Evolutionary conservation across 2,113 vertebrate genomes (phyloP).

Genomic region (Sardina pilchardus): DNA sequence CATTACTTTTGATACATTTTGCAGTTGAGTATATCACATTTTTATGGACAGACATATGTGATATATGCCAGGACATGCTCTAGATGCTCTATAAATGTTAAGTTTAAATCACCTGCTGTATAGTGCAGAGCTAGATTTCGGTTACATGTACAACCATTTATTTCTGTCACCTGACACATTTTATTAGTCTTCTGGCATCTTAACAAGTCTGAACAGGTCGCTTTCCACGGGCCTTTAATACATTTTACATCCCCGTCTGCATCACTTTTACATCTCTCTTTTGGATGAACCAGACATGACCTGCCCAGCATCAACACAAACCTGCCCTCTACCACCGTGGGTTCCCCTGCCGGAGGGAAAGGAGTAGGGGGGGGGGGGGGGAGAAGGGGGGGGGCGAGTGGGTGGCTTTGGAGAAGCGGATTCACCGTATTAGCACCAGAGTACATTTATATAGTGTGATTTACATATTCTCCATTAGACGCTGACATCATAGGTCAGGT

Average conservation of each 20-base stretch:
- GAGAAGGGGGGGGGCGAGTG: not conserved
- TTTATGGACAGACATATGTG: not conserved
- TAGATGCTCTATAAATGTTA: not conserved
- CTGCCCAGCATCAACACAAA: not conserved
- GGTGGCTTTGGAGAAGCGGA: not conserved
- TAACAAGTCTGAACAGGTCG: not conserved
- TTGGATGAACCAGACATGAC: slow-evolving; percentile 18
- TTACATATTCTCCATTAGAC: slow-evolving; percentile 40
- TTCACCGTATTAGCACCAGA: slow-evolving; percentile 24
- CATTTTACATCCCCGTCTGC: not conserved
- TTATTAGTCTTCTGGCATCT: not conserved
- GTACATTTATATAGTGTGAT: slow-evolving; percentile 51
- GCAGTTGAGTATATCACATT: not conserved
- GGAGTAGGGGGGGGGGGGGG: not conserved
- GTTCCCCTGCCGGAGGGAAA: not conserved
- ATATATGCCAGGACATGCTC: not conserved
- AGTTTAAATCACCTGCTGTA: not conserved
- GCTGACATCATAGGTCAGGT: slow-evolving; percentile 63
- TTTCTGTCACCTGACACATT: not conserved
- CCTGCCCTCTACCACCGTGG: not conserved
- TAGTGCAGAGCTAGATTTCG: not conserved
- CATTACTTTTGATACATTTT: not conserved
- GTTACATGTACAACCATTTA: not conserved
- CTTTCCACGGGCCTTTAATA: not conserved
- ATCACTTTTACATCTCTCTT: not conserved